Percentiles rank a stretch among this genome's conserved stretches.
phyloP scores from a whole-genome alignment of 2,888 invertebrate genomes.

The Galeruca laticollis region DNA sequence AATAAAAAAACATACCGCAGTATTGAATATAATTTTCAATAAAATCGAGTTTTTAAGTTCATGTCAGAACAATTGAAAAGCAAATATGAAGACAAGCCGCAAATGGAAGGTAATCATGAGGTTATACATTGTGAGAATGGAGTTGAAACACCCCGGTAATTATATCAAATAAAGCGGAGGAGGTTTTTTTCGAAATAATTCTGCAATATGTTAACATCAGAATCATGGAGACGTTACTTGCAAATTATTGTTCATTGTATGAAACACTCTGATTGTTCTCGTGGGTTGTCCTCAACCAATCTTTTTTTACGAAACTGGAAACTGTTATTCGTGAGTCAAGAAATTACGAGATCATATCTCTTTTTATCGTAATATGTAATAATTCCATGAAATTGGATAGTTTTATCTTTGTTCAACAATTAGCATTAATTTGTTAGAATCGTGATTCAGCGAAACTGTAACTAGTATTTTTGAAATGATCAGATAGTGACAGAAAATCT shows the following conservation, averaged over 20 bases:
- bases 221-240: constrained; percentile 24
- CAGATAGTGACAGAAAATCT: constrained; percentile 25
- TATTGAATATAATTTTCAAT: background rate
- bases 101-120: constrained; percentile 10
- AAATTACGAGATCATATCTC: constrained; percentile 35
- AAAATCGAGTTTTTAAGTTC: background rate
- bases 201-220: constrained; percentile 34
- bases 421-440: constrained; percentile 30
- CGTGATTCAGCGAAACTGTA: constrained; percentile 26
- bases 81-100: background rate
- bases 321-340: constrained; percentile 31
- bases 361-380: constrained; percentile 23
- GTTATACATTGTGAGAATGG: constrained; percentile 28
- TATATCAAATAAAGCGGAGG: constrained; percentile 34
- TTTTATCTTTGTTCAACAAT: constrained; percentile 30
- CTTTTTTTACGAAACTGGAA: constrained; percentile 33
- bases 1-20: too few species aligned
- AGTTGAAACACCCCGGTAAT: constrained; percentile 30
- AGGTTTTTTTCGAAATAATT: constrained; percentile 27
- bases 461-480: constrained; percentile 26
- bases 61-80: background rate
- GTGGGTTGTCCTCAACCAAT: constrained; percentile 35
- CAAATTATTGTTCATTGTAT: constrained; percentile 42
- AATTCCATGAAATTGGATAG: constrained; percentile 30
- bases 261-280: constrained; percentile 32